Conservation (phyloP, 2,797 vertebrate genomes). For the Malacoctenus gilli region DNA sequence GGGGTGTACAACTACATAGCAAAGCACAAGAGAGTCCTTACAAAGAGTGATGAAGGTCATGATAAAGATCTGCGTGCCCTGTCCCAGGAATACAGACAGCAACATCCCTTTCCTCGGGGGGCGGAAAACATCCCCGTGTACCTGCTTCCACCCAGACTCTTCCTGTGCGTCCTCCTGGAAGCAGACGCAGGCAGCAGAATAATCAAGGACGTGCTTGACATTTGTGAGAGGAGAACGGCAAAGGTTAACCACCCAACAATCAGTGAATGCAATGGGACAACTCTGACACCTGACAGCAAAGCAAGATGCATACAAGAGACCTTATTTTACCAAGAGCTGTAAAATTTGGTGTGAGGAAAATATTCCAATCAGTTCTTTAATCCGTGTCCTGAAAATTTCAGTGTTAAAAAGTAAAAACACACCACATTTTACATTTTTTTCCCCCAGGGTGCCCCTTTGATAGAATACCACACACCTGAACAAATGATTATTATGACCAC, state of each 20-base stretch:
- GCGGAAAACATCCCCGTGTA: slow-evolving; percentile 90
- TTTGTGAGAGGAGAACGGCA: not conserved
- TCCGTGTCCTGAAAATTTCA: not conserved
- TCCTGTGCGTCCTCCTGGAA: slow-evolving; percentile 88
- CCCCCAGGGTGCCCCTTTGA: slow-evolving; percentile 15
- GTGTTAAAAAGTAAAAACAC: slow-evolving; percentile 29
- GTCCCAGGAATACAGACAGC: slow-evolving; percentile 90
- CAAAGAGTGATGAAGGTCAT: slow-evolving; percentile 94
- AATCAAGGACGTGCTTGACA: not conserved
- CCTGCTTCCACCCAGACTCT: slow-evolving; percentile 93
- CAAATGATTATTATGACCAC: slow-evolving; percentile 41
- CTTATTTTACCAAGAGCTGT: slow-evolving; percentile 16
- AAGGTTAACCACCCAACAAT: slow-evolving; percentile 56
- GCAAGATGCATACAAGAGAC: slow-evolving; percentile 1
- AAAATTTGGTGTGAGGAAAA: slow-evolving; percentile 60
- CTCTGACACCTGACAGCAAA: no score
- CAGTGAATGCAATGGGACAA: slow-evolving; percentile 13
- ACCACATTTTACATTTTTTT: slow-evolving; percentile 73
- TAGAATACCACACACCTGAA: slow-evolving; percentile 60
- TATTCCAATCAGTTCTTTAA: no score
- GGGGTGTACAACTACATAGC: not conserved
- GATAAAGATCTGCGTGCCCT: slow-evolving; percentile 93
- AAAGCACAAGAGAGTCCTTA: slow-evolving; percentile 67
- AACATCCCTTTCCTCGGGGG: slow-evolving; percentile 89
- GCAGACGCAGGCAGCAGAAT: slow-evolving; percentile 9